These are phyloP conservation scores for Omphaloscelis lunosa DNA, from an alignment of 2,888 invertebrate species.

Conservation along the genomic window DNA sequence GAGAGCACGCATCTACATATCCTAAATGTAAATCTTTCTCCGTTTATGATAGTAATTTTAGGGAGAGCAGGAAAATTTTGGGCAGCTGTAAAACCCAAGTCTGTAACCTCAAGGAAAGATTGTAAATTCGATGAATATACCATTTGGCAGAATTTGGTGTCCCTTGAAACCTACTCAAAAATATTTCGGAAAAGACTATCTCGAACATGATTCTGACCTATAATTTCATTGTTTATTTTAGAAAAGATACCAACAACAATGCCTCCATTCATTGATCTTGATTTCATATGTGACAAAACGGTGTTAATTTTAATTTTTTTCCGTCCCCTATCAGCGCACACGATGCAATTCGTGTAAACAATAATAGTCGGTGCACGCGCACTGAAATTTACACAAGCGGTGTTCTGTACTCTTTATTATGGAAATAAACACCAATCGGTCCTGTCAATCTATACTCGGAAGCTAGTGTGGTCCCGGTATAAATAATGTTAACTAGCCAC, in stretches of 20 bases:
- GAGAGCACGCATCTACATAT: background rate
- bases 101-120: background rate
- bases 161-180: background rate
- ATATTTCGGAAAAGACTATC: background rate
- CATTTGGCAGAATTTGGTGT: background rate
- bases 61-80: background rate
- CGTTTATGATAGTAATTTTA: background rate
- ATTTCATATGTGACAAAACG: background rate
- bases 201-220: background rate
- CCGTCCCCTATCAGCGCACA: conserved; percentile 13
- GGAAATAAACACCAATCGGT: conserved; percentile 24
- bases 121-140: conserved; percentile 1
- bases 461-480: background rate
- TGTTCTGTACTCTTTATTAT: conserved; percentile 32
- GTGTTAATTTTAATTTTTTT: conserved; percentile 40
- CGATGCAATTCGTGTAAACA: conserved; percentile 19
- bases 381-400: conserved; percentile 16
- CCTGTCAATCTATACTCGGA: background rate
- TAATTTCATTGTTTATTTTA: background rate
- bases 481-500: background rate
- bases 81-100: background rate
- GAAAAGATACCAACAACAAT: background rate
- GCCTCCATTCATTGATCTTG: background rate
- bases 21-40: conserved; percentile 15
- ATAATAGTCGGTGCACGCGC: conserved; percentile 21